Evolutionary conservation across 2,113 vertebrate species (phyloP).

Genomic region (Dermatemys mawii): DNA sequence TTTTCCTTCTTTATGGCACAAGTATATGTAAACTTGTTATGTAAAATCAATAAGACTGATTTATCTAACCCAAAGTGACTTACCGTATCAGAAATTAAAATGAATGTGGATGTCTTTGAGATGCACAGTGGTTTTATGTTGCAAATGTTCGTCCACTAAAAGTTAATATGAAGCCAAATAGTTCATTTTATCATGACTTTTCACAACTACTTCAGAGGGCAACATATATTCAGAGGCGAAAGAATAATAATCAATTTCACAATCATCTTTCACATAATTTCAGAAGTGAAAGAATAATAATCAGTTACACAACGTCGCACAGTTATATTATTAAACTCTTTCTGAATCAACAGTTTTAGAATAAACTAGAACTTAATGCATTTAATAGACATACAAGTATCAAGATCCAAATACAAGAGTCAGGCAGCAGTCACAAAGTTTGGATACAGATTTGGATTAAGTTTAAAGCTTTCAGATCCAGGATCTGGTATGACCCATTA

Average conservation of each 20-base stretch:
- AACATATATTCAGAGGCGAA: not conserved
- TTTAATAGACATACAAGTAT: not conserved
- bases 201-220: not conserved
- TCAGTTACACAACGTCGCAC: not conserved
- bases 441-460: not conserved
- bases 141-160: not conserved
- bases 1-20: not conserved
- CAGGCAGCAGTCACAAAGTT: conserved; percentile 5
- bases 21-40: not conserved
- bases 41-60: not conserved
- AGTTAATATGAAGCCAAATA: not conserved
- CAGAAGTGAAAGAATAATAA: not conserved
- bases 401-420: not conserved
- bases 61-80: not conserved
- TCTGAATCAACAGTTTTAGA: not conserved
- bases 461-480: not conserved
- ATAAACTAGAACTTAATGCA: not conserved
- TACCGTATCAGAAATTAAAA: conserved; percentile 13
- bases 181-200: not conserved
- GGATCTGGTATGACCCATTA: not conserved
- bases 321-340: not conserved
- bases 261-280: not conserved
- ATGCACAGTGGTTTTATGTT: not conserved
- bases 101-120: not conserved
- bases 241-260: conserved; percentile 4